A percentile compares a stretch with the other conserved stretches of the same genome.
Conservation (phyloP, 2,888 invertebrate genomes). For the Lithophane ornitopus region DNA sequence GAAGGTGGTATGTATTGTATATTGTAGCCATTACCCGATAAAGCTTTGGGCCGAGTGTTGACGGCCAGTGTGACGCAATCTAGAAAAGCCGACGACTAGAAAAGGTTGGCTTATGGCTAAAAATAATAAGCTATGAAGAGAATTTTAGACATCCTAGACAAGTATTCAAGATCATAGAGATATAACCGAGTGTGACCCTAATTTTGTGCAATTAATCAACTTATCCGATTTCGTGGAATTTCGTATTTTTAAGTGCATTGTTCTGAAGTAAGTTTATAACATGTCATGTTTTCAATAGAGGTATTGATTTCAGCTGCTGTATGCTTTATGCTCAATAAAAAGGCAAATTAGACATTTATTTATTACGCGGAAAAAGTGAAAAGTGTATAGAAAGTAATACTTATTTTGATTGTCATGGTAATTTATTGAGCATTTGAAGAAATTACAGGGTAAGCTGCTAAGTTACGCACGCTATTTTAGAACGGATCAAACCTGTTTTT, state of each 20-base stretch:
- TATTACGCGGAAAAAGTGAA: conserved; percentile 14
- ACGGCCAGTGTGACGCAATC: not conserved
- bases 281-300: not conserved
- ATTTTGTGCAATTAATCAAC: not conserved
- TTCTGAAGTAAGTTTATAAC: not conserved
- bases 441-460: conserved; percentile 23
- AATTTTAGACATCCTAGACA: not conserved
- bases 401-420: conserved; percentile 43
- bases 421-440: conserved; percentile 38
- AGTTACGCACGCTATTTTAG: conserved; percentile 63
- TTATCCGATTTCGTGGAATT: not conserved
- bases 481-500: conserved; percentile 52
- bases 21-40: not conserved
- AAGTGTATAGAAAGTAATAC: conserved; percentile 54
- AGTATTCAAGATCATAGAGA: not conserved
- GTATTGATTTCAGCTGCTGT: conserved; percentile 14
- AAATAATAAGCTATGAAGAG: not conserved
- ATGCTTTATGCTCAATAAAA: not conserved
- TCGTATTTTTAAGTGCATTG: not conserved
- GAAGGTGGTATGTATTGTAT: conserved; percentile 80
- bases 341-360: conserved; percentile 8
- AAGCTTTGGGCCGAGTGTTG: not conserved
- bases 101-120: not conserved
- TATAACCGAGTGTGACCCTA: not conserved
- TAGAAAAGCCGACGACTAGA: not conserved